Evolutionary conservation across 2,797 vertebrate species (phyloP).

Genomic region (Scolopax rusticola): DNA sequence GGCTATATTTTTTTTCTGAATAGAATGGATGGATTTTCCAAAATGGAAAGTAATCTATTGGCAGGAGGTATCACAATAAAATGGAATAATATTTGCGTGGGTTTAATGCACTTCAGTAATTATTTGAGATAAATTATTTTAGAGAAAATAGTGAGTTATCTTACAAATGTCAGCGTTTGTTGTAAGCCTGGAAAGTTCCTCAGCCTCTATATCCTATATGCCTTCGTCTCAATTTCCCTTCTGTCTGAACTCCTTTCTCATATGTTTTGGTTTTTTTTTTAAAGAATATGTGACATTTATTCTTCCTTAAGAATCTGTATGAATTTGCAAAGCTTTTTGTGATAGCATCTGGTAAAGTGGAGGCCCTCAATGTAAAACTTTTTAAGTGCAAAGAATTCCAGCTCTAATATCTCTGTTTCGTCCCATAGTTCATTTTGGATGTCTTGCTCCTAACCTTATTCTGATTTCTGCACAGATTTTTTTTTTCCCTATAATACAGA

Average conservation of each 20-base stretch:
- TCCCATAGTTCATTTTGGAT: not conserved
- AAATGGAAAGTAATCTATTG: not conserved
- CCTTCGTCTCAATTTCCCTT: not conserved
- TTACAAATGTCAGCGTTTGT: not conserved
- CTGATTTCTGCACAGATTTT: not conserved
- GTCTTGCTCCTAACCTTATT: not conserved
- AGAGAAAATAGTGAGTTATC: not conserved
- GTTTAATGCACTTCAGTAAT: not conserved
- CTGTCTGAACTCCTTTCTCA: not conserved
- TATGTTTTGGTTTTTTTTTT: not conserved
- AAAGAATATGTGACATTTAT: not conserved
- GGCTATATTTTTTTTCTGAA: not conserved
- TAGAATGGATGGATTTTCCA: not conserved
- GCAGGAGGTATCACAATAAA: not conserved
- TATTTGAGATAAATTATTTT: not conserved
- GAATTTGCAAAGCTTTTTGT: not conserved
- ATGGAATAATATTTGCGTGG: not conserved
- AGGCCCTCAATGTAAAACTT: not conserved
- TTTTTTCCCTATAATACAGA: not conserved
- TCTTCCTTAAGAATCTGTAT: not conserved
- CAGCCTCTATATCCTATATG: not conserved
- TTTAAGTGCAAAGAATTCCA: not conserved
- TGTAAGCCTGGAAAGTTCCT: not conserved
- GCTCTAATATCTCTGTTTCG: not conserved
- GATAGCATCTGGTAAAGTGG: not conserved